These are phyloP conservation scores for Lutraria lutraria DNA, from an alignment of 2,888 invertebrate species.

Conservation along the genomic window DNA sequence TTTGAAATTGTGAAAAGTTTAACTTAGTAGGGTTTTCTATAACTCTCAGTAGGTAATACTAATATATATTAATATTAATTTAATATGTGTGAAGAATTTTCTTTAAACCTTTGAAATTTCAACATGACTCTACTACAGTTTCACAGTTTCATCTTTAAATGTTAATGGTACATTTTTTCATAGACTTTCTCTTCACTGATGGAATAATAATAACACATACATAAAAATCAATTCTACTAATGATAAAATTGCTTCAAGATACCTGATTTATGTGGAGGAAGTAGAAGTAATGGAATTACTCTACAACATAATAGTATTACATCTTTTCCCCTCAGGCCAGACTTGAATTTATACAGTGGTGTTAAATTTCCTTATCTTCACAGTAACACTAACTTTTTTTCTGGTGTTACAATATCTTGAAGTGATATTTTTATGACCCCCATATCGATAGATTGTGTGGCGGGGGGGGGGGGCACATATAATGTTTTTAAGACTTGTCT, in stretches of 20 bases:
- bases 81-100: neutral
- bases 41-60: too few relatives aligned
- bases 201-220: neutral
- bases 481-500: too few relatives aligned
- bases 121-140: neutral
- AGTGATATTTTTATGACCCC: too few relatives aligned
- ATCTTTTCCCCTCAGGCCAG: neutral
- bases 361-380: too few relatives aligned
- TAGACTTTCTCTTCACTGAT: neutral
- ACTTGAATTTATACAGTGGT: too few relatives aligned
- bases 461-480: too few relatives aligned
- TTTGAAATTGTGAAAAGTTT: too few relatives aligned
- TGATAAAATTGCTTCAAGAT: neutral
- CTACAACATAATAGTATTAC: neutral
- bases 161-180: neutral
- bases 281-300: neutral
- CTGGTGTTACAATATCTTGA: too few relatives aligned
- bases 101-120: neutral
- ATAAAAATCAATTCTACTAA: neutral
- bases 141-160: neutral
- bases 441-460: too few relatives aligned
- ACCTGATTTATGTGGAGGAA: neutral
- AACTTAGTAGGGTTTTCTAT: too few relatives aligned
- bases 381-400: too few relatives aligned
- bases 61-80: too few relatives aligned